Base-by-base conservation (phyloP, 1,140 invertebrate genomes). In the Sitobion miscanthi region DNA sequence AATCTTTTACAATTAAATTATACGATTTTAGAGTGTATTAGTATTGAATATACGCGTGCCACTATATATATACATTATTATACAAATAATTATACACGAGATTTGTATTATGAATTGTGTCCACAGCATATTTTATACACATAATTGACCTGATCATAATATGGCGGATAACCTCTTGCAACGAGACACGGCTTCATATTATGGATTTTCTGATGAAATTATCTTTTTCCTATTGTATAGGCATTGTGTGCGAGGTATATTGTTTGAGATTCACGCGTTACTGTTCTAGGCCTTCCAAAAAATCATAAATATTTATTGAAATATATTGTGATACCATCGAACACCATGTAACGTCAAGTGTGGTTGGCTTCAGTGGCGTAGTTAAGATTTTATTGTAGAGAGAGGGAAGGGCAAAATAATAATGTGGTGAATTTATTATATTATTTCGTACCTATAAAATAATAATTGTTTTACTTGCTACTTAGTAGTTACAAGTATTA, bases 1-100 rank as follows among this genome's bases (percentile, higher is more conserved):
- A 83, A 83, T 38, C 77, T 83, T 83, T 83, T 35, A 83, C 38
- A 83, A 83, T 38, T 38, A 38, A 77, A 77, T 77, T 77, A 77
- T 77, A 77, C n/a, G 62, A 77, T 77, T 77, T 77, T 77, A 77
- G 62, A n/a, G 62, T 77, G 62, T 77, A 77, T 77, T 77, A 77
- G 30, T 77, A 77, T n/a, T 77, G n/a, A 77, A 77, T 77, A 14
- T 77, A 30, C 62, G 14, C 62, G 14, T 2, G 62, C n/a, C 62
- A 77, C 57, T 62, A 62, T 30, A 30, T 62, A 62, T 62, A 62
- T 25, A 62, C 42, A 42, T 42, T 62, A 62, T 77, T 77, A 77
- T 77, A 77, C 30, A 77, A 77, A 77, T 20, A 20, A 77, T 77
- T 77, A 77, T 77, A 77, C 30, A n/a, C 14, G n/a, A n/a, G 30